Base-by-base conservation (phyloP, 2,888 invertebrate species). In the Apotomis capreana region DNA sequence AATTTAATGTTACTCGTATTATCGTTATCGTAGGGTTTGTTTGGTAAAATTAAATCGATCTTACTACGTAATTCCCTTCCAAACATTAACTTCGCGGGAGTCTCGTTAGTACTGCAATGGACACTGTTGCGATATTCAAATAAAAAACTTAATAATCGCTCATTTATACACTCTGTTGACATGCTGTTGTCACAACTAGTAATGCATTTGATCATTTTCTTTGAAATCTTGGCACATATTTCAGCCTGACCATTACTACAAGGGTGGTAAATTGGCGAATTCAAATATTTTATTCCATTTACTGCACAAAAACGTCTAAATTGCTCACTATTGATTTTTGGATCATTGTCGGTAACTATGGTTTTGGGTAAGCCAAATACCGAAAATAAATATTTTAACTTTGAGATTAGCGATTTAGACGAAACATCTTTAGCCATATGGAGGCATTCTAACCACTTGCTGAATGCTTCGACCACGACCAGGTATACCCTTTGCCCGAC, bases 401-500 rank as follows among this genome's bases (percentile, higher is more conserved):
- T 67, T 5, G 9, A 3, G 9, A 74, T 69, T 36, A 74, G 36
- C 0, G 57, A 26, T 4, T 57, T 1, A 15, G 68, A 63, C 0
- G 61, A 44, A 0, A 55, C 37, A 37, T 49, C 55, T 12, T 52
- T 10, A 12, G n/a, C 46, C 70, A 68, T 70, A 58, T 49, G 12
- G 3, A 74, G 12, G 55, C 74, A 74, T 37, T 74, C 74, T 8
- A 74, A 8, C 74, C 74, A 74, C 59, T 40, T 74, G 13, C 60
- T 64, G n/a, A 59, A 59, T 13, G 59, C 59, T 13, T 59, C 59
- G 1, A 59, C 36, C 12, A 59, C 59, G 10, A 59, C 59, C 12
- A 59, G 59, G 8, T 69, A 70, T 9, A 49, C 57, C 26, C 26
- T 26, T 26, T 26, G 26, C 26, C 26, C 26, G 26, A 26, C 26